phyloP scores from a whole-genome alignment of 92 coral and sea anemone genomes.

The Parazoanthus atlanticus region DNA sequence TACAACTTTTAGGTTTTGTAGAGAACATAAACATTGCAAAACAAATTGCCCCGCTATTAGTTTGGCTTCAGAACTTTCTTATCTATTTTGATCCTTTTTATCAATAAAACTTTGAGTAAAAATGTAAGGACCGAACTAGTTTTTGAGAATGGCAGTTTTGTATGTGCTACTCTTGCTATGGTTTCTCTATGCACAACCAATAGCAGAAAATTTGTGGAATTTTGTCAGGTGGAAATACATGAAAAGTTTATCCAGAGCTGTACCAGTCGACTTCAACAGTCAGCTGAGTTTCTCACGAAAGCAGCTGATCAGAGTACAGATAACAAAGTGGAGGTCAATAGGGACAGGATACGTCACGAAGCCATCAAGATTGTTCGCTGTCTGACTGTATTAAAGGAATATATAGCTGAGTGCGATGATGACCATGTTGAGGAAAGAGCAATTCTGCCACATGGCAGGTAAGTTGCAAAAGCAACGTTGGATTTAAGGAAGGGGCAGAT shows the following conservation, averaged over 20 bases:
- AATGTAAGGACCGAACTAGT: too few species aligned
- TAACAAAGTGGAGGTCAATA: conserved; percentile 48
- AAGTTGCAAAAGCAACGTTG: not conserved
- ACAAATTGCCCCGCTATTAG: too few species aligned
- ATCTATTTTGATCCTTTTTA: too few species aligned
- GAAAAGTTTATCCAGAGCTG: conserved; percentile 92
- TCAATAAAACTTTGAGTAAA: too few species aligned
- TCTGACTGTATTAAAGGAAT: conserved; percentile 92
- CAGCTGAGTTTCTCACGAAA: conserved; percentile 73
- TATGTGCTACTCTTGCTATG: too few species aligned
- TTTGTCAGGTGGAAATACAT: conserved; percentile 88
- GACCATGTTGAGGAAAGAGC: conserved; percentile 96
- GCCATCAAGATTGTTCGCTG: conserved; percentile 94
- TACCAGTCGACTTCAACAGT: conserved; percentile 84
- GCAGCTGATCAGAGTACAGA: conserved; percentile 67
- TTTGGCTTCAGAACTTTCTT: too few species aligned
- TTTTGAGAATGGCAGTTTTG: too few species aligned
- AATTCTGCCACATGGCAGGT: conserved; percentile 97
- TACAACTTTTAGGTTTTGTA: too few species aligned
- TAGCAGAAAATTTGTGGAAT: too few species aligned
- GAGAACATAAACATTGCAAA: too few species aligned
- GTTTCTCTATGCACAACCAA: not conserved
- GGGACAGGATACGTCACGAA: conserved; percentile 65
- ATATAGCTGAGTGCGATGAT: conserved; percentile 96
- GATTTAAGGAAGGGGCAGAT: not conserved